Base-by-base conservation (phyloP, 2,113 vertebrate species). In the Aviceda subcristata region DNA sequence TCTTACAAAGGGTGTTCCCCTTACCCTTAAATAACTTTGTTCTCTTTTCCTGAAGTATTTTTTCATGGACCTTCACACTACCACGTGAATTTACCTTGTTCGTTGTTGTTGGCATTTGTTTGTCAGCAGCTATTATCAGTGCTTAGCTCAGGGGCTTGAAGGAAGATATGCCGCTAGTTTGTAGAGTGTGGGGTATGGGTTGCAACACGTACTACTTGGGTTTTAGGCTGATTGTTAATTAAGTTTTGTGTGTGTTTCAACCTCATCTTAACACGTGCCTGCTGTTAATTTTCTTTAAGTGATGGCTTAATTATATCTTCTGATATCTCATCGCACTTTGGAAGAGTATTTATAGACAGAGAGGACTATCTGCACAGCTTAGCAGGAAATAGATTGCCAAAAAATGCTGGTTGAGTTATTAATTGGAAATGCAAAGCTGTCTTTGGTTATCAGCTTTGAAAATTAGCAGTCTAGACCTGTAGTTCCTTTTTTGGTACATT, bases 41-140 rank as follows among this genome's bases (percentile, higher is more conserved):
- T 82, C 26, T 76, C 32, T 94, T 71, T 53, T 67, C 46, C 38
- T 74, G 27, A 62, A 51, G 51, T 74, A 4, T 34, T 64, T 72
- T 43, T 24, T 50, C 0, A 0, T 45, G 30, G 36, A 23, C 60
- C 23, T 2, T 87, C 8, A 10, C 7, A 1, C 18, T 45, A 7
- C 11, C 39, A 9, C 36, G 1, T 11, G n/a, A 64, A 22, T 7
- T 60, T 24, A 3, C 23, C 32, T 21, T 15, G 8, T 51, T 71
- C 26, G 14, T 51, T 78, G 45, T n/a, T 63, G 46, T 4, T 80
- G 72, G 72, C 22, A 3, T 66, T 18, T 0, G 2, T 75, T 68
- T 24, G 22, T 60, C 69, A 63, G 95, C 77, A 43, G 32, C 87
- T 75, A 1, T 29, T 57, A 3, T 2, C 34, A 34, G n/a, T 36